Evolutionary conservation across 2,888 invertebrate genomes (phyloP).

Genomic region (Noctuana brunneofusca): DNA sequence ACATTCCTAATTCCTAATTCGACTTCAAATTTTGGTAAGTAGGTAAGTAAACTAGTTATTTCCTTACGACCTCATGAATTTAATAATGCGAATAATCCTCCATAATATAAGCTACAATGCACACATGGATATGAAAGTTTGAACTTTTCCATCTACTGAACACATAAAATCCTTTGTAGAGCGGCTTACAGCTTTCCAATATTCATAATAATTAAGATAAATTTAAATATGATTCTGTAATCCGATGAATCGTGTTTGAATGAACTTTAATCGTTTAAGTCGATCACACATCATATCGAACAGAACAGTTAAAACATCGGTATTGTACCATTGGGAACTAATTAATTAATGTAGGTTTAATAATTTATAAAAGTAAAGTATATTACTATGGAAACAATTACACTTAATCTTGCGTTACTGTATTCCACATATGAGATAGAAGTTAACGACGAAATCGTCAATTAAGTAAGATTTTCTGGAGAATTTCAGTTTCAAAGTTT

Average conservation of each 20-base stretch:
- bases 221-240: neutral
- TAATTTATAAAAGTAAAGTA: neutral
- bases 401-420: neutral
- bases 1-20: neutral
- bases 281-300: neutral
- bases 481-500: neutral
- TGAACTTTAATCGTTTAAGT: neutral
- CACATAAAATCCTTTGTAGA: neutral
- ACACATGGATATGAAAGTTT: neutral
- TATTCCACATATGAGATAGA: neutral
- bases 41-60: too few relatives aligned
- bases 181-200: neutral
- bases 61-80: too few relatives aligned
- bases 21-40: too few relatives aligned
- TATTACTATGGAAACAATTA: too few relatives aligned
- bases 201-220: neutral
- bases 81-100: too few relatives aligned
- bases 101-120: too few relatives aligned
- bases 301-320: neutral
- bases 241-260: neutral
- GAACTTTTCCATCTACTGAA: neutral
- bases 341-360: neutral
- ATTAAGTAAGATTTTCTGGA: constrained; percentile 1
- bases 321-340: neutral
- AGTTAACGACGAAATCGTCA: neutral